Percentiles rank a stretch among this genome's conserved stretches.
phyloP scores from a whole-genome alignment of 2,113 vertebrate species.

The Pachycephala philippinensis region DNA sequence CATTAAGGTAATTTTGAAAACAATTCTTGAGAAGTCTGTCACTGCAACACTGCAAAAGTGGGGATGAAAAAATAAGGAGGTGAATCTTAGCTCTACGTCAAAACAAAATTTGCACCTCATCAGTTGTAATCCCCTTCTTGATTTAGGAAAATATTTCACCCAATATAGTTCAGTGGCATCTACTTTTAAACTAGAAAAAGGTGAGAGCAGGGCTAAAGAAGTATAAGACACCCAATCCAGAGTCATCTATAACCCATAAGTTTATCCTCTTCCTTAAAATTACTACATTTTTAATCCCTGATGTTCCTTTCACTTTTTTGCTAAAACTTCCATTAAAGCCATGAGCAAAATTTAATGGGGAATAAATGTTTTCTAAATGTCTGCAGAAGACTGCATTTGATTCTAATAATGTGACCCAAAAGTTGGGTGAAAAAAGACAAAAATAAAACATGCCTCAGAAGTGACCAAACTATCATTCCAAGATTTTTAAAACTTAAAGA shows the following conservation, averaged over 20 bases:
- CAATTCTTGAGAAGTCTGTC: neutral
- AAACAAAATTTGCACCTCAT: neutral
- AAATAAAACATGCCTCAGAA: neutral
- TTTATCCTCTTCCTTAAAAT: neutral
- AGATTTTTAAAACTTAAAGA: neutral
- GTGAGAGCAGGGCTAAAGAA: neutral
- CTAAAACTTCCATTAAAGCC: neutral
- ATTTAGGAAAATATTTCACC: neutral
- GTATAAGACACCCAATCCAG: neutral
- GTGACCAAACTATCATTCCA: neutral
- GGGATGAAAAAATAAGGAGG: neutral
- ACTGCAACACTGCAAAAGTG: neutral
- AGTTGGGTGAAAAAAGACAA: neutral
- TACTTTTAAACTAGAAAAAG: neutral
- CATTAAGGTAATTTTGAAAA: neutral
- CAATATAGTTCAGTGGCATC: neutral
- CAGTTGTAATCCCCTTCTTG: neutral
- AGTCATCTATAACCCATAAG: neutral
- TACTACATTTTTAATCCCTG: neutral
- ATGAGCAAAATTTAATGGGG: neutral
- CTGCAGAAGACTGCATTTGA: neutral
- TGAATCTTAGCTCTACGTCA: accelerated
- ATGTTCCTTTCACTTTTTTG: neutral
- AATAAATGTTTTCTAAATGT: neutral
- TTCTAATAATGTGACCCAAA: neutral